Base-by-base conservation (phyloP, 1,140 invertebrate genomes). In the Polypedilum vanderplanki region DNA sequence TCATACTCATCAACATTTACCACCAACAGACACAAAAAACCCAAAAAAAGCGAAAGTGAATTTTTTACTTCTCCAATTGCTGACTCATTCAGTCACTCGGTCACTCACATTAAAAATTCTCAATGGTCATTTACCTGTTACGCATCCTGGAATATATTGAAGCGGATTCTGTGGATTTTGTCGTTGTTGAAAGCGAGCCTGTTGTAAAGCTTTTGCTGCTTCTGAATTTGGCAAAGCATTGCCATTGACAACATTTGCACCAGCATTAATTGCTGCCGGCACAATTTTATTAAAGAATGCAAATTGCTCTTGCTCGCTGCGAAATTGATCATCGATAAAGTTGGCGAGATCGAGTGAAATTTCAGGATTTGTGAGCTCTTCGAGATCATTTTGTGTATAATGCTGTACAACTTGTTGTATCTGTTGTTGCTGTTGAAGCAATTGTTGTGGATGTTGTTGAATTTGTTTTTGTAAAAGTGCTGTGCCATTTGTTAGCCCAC, bases 311-410 rank as follows among this genome's bases (percentile, higher is more conserved):
- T 88, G 86, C 77, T 87, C 86, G 78, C 94, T 92, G 78, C 89
- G 88, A 81, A 95, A 95, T 83, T 95, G 92, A 80, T 95, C 93
- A 83, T 95, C 93, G 78, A 95, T 95, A 78, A 96, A 85, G 80
- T 93, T 90, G 79, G 94, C 92, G 75, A 96, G 85, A 79, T 96
- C 93, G 76, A 96, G 83, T 41, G 91, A 93, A 79, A 96, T 95
- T 82, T 96, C 94, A 70, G 93, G 92, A 17, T 90, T 92, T 81
- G 93, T 94, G 76, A 96, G 85, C 79, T 96, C 93, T 77, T 92
- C 91, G 73, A 95, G 85, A 78, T 96, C 93, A 41, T 89, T 88
- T 22, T 91, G 88, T 15, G 87, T 86, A 81, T 90, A 91, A 75
- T 86, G 88, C 77, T 86, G 88, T 77, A 88, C 82, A 77, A 88